Conservation (phyloP, 1,140 invertebrate genomes). For the Trichonephila clavata region DNA sequence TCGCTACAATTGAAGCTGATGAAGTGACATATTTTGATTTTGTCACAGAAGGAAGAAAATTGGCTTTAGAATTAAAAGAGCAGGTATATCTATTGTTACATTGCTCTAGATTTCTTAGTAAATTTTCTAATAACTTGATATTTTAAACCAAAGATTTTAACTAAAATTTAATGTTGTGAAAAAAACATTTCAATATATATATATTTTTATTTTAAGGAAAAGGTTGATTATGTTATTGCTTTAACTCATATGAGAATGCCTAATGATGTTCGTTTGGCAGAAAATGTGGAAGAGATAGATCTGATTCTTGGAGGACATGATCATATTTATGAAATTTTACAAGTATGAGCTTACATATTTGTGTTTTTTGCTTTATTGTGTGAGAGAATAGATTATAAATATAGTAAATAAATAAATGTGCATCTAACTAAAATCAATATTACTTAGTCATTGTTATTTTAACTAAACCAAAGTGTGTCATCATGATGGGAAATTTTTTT, state of each 20-base stretch:
- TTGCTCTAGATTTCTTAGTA: background rate
- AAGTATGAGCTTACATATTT: slow-evolving; percentile 79
- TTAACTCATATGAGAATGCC: slow-evolving; percentile 95
- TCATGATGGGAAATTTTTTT: too few relatives aligned
- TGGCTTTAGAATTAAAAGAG: slow-evolving; percentile 88
- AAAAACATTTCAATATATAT: background rate
- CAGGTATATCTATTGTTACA: slow-evolving; percentile 83
- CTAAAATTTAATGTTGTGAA: background rate
- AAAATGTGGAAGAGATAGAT: slow-evolving; percentile 90
- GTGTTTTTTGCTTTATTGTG: background rate
- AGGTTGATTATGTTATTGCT: slow-evolving; percentile 93
- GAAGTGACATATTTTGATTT: slow-evolving; percentile 93
- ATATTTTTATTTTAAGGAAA: slow-evolving; percentile 82
- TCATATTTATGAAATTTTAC: slow-evolving; percentile 89
- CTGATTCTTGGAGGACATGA: slow-evolving; percentile 93
- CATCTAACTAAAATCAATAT: too few relatives aligned
- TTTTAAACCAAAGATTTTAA: background rate
- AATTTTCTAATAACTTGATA: background rate
- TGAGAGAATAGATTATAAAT: too few relatives aligned
- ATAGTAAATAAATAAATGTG: too few relatives aligned
- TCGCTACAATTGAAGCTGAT: slow-evolving; percentile 92
- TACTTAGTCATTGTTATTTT: too few relatives aligned
- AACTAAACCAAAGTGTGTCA: too few relatives aligned
- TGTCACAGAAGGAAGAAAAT: slow-evolving; percentile 88
- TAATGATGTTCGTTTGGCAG: slow-evolving; percentile 91